Conservation (phyloP, 2,797 vertebrate species). For the Rhincodon typus region DNA sequence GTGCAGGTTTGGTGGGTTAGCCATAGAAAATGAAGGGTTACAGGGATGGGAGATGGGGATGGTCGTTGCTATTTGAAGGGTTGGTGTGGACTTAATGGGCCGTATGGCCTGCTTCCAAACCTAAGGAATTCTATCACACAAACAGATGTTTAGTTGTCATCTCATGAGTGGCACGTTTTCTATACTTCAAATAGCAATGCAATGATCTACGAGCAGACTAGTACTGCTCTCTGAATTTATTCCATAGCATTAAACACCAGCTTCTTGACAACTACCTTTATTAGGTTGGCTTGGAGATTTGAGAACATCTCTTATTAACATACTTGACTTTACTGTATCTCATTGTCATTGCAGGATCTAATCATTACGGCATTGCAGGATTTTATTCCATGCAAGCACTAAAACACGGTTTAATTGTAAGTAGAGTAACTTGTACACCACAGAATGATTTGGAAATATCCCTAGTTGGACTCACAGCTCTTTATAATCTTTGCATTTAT, state of each 20-base stretch:
- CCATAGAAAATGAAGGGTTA: too few species aligned
- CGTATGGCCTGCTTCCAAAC: too few species aligned
- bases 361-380: constrained; percentile 66
- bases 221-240: not conserved
- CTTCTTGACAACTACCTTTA: not conserved
- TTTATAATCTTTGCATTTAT: not conserved
- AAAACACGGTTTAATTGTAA: constrained; percentile 65
- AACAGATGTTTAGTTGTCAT: not conserved
- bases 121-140: not conserved
- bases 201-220: too few species aligned
- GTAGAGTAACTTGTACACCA: constrained; percentile 41
- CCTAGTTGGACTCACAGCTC: too few species aligned
- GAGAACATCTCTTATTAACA: not conserved
- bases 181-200: not conserved
- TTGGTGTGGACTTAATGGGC: too few species aligned
- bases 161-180: not conserved
- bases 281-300: not conserved
- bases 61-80: too few species aligned
- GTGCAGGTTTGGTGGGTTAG: too few species aligned
- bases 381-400: constrained; percentile 62
- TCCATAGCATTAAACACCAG: not conserved
- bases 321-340: not conserved
- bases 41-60: too few species aligned
- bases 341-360: constrained; percentile 54
- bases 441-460: not conserved